Evolutionary conservation across 2,113 vertebrate genomes (phyloP), one percentile per base, ranked within the genome.

Genomic region (Herpailurus yagouaroundi): DNA sequence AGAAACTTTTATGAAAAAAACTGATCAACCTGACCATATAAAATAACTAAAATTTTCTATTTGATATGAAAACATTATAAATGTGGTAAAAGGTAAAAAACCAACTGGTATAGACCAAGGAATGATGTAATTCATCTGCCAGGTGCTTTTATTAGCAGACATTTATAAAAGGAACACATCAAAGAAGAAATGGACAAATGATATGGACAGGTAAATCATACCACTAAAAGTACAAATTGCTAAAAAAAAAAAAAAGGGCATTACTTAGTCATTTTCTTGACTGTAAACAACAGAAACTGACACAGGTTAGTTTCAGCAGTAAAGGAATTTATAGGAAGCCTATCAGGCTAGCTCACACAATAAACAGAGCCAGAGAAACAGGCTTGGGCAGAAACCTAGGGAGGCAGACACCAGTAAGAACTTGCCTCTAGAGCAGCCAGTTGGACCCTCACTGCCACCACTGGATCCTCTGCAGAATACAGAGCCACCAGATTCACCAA

Each of bases 301-400:
- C 57, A 85, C 8, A 1, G 38, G 73, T 60, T 94, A 19, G 68
- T 89, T 95, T 86, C 83, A 82, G 73, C 38, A 83, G 85, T 82
- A 91, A 86, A 97, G 73, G 90, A 64, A 85, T 93, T 91, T 92
- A 77, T 45, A 77, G 77, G 81, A 84, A 81, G 71, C 64, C 94
- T 85, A 52, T 89, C 41, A 11, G 55, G 31, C 93, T 96, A 90
- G 86, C 14, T 91, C n/a, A 23, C 23, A 68, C 29, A 82, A 77
- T n/a, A 71, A 88, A 81, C 19, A 95, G 27, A 95, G 92, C 96
- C 19, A 63, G 95, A 89, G 92, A 79, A 97, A 93, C 96, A 96
- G 94, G 97, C 81, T 64, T 82, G 92, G 95, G 77, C 71, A 89
- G 95, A 95, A 95, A 86, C 38, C 38, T 52, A 18, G 69, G 66